Conservation (phyloP, 2,113 vertebrate species). For the Hydrolagus affinis region DNA sequence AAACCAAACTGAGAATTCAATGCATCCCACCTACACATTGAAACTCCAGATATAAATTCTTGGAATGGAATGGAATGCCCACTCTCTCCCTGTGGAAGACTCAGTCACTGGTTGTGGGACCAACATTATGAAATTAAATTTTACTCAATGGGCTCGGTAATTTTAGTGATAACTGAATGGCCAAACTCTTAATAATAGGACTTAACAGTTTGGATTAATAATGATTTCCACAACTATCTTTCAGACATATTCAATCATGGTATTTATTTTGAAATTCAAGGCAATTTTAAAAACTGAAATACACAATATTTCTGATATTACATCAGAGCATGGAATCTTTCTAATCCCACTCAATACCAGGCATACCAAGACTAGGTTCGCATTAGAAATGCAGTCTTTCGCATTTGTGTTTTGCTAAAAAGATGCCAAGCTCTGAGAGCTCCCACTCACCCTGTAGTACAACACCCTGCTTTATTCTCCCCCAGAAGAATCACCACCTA, state of each 20-base stretch:
- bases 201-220: too few species aligned
- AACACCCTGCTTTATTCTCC: neutral
- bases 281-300: neutral
- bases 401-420: neutral
- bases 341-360: neutral
- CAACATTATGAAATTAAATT: too few species aligned
- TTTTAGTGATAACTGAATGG: neutral
- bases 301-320: neutral
- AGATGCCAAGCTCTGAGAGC: neutral
- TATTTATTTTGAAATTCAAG: neutral
- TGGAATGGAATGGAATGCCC: too few species aligned
- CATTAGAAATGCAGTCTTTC: neutral
- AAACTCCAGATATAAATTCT: too few species aligned
- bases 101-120: too few species aligned
- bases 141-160: neutral
- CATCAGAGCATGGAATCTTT: too few species aligned
- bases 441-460: neutral
- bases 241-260: neutral
- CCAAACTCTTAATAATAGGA: neutral
- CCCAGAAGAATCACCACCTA: slow-evolving; percentile 48
- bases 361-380: neutral
- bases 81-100: too few species aligned
- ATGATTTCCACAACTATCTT: neutral
- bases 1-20: too few species aligned
- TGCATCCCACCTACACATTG: too few species aligned